Evolutionary conservation across 2,113 vertebrate species (phyloP), one percentile per base, ranked within the genome.

Genomic region (Pomatorhinus ruficollis): DNA sequence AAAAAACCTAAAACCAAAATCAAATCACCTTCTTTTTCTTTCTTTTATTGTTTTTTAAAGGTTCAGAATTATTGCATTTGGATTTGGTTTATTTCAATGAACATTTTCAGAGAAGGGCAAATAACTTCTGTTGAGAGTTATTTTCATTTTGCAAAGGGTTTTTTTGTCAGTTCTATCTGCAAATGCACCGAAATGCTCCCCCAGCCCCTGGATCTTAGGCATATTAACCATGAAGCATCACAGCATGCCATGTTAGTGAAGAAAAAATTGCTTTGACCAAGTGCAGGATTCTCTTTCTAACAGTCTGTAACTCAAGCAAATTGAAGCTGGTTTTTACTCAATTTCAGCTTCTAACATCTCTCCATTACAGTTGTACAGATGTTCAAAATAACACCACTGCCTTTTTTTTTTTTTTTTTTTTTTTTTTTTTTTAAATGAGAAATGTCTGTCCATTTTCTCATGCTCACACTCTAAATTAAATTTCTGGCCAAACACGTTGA

Each of bases 281-380:
- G 17, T 64, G 35, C 49, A 61, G 24, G 47, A 25, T 68, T 42
- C 50, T 71, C 33, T 59, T 78, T 94, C 88, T 64, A 45, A 80
- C 87, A 85, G 40, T 52, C 47, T 92, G 6, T 76, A 85, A 60
- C 57, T 85, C 44, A 65, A 60, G 53, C 5, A 91, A 83, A 94
- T 50, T 44, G 66, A 89, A 92, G 50, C 47, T 60, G 35, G 23
- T 92, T 96, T 91, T 95, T 64, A 71, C 60, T 94, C 65, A 66
- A 60, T 92, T 95, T 95, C 69, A 78, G 47, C 59, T 92, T 90
- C 59, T 86, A 80, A 83, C 31, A 63, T 77, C 18, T 90, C 35
- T 76, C 20, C 12, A 23, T 76, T 83, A 40, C 42, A 50, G 23
- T 31, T 78, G 5, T 59, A 66, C n/a, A 83, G 45, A 80, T 66